Percentiles rank a stretch among this genome's conserved stretches.
These are phyloP conservation scores for Heliocidaris erythrogramma DNA, from an alignment of 35 echinoderm and acorn worm genomes.

Conservation along the genomic window DNA sequence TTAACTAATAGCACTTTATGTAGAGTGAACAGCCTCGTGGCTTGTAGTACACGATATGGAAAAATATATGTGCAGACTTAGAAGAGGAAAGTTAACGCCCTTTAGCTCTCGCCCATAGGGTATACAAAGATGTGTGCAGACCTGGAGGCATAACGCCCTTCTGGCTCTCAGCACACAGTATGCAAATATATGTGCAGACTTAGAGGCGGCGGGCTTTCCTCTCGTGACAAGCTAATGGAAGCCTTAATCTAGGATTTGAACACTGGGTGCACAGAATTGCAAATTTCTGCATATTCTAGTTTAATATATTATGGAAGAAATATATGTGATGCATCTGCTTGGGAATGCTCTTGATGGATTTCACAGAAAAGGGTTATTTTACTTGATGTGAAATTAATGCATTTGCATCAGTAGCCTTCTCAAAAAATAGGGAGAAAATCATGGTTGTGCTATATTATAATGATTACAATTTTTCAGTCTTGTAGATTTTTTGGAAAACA, in stretches of 20 bases:
- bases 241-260: background rate
- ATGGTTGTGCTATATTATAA: too few species aligned
- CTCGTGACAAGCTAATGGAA: background rate
- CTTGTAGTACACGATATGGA: background rate
- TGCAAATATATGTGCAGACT: conserved; percentile 1
- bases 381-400: too few species aligned
- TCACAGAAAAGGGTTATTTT: too few species aligned
- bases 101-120: too few species aligned
- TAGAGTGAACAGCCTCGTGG: background rate
- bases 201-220: background rate
- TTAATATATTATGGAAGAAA: background rate
- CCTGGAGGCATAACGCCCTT: background rate
- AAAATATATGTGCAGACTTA: background rate
- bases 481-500: too few species aligned
- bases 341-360: too few species aligned
- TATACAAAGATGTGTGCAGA: too few species aligned
- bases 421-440: too few species aligned
- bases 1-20: background rate
- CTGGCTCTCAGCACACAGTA: background rate
- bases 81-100: background rate
- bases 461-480: too few species aligned
- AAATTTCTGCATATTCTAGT: background rate
- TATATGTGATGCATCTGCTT: too few species aligned
- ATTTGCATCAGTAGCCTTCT: too few species aligned
- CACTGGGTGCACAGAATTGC: background rate